These are phyloP conservation scores for Styela clava DNA, from an alignment of 23 tunicate genomes.

Conservation along the genomic window DNA sequence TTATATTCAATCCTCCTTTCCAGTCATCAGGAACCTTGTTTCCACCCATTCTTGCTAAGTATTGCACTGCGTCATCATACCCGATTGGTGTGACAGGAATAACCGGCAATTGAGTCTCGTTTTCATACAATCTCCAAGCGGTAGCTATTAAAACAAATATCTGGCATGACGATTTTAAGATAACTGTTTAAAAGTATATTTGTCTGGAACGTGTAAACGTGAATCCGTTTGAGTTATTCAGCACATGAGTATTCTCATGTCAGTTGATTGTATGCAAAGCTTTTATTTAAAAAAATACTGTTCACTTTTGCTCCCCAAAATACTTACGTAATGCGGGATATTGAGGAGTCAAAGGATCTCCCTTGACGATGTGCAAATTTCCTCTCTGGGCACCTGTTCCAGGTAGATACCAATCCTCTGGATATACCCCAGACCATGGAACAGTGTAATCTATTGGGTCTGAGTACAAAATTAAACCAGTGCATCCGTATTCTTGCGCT, in stretches of 20 bases:
- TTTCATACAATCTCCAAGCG: constrained; percentile 32
- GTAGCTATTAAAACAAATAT: constrained; percentile 14
- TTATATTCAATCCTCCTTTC: constrained; percentile 36
- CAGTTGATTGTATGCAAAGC: too few relatives aligned
- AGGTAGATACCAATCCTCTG: constrained; percentile 65
- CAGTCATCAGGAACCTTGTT: constrained; percentile 26
- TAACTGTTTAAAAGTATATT: not conserved
- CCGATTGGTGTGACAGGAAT: constrained; percentile 60
- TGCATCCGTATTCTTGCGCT: constrained; percentile 71
- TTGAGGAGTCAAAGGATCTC: constrained; percentile 74
- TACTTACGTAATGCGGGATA: constrained; percentile 66
- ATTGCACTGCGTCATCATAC: constrained; percentile 42
- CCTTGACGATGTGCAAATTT: constrained; percentile 41
- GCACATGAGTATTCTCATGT: too few relatives aligned
- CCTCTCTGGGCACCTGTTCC: constrained; percentile 82
- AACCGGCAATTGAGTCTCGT: constrained; percentile 4
- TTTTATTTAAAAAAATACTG: too few relatives aligned
- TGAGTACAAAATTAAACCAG: constrained; percentile 65
- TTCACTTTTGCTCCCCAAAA: not conserved
- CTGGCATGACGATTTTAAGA: too few relatives aligned
- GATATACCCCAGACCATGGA: constrained; percentile 73
- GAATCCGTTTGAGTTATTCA: too few relatives aligned
- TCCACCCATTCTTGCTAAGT: constrained; percentile 35
- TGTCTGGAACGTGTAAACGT: not conserved
- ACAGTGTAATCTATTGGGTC: constrained; percentile 84